phyloP scores from a whole-genome alignment of 1,140 invertebrate species.

The Ceratosolen fusciceps region DNA sequence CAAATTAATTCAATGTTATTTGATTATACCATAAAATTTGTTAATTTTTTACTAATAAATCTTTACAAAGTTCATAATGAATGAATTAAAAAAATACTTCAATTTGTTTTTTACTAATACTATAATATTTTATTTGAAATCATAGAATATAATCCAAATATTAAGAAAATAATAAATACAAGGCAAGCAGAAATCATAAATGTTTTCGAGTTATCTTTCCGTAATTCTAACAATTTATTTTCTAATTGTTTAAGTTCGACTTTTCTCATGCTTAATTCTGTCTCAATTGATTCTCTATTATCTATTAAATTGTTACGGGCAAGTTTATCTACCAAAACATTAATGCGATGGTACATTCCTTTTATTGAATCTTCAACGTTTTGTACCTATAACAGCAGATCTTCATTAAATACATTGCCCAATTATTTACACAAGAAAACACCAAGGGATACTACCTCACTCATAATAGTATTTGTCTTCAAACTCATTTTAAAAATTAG shows the following conservation, averaged over 20 bases:
- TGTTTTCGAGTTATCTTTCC: slow-evolving; percentile 62
- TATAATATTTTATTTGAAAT: slow-evolving; percentile 45
- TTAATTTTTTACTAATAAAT: slow-evolving; percentile 39
- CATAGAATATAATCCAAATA: slow-evolving; percentile 60
- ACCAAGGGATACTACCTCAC: slow-evolving; percentile 43
- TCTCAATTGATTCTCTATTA: slow-evolving; percentile 63
- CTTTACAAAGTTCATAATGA: slow-evolving; percentile 38
- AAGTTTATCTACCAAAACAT: slow-evolving; percentile 62
- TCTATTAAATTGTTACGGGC: slow-evolving; percentile 57
- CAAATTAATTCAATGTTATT: slow-evolving; percentile 23
- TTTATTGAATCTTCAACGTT: slow-evolving; percentile 62
- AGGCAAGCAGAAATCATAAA: slow-evolving; percentile 63
- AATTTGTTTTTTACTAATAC: slow-evolving; percentile 23
- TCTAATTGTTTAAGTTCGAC: slow-evolving; percentile 60
- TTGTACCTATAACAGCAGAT: slow-evolving; percentile 61
- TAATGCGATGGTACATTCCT: slow-evolving; percentile 58
- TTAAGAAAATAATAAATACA: slow-evolving; percentile 60
- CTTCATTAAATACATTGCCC: slow-evolving; percentile 1
- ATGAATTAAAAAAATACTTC: slow-evolving; percentile 42
- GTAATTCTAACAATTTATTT: slow-evolving; percentile 56
- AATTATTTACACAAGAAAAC: neutral
- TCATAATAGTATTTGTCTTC: slow-evolving; percentile 36
- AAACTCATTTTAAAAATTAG: slow-evolving; percentile 27
- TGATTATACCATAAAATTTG: slow-evolving; percentile 39
- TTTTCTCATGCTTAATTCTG: slow-evolving; percentile 61